Conservation (phyloP, 2,888 invertebrate genomes). For the Peribatodes rhomboidaria region DNA sequence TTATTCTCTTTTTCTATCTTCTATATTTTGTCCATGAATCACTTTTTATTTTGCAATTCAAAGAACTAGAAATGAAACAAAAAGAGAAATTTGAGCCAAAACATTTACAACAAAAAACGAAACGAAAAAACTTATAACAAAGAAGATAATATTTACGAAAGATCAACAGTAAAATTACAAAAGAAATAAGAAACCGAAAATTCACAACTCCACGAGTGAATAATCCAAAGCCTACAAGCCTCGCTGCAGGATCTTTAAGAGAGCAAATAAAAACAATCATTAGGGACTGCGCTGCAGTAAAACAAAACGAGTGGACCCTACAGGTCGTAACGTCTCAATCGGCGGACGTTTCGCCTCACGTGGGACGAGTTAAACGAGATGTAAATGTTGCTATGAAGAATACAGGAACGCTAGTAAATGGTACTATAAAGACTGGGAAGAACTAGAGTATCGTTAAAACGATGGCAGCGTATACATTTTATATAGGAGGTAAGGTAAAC, state of each 20-base stretch:
- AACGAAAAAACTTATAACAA: too few species aligned
- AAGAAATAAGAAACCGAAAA: neutral
- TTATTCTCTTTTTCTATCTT: too few species aligned
- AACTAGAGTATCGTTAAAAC: constrained; percentile 22
- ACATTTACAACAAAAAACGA: too few species aligned
- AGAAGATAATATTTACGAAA: too few species aligned
- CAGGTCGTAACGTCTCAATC: constrained; percentile 76
- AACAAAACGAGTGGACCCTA: constrained; percentile 70
- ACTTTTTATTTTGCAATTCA: too few species aligned
- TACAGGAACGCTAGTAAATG: constrained; percentile 24
- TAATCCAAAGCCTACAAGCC: constrained; percentile 20
- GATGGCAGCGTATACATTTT: constrained; percentile 14
- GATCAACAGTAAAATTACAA: too few species aligned
- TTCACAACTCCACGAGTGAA: constrained; percentile 15
- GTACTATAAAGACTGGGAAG: constrained; percentile 13
- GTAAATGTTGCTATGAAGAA: constrained; percentile 39
- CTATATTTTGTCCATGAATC: too few species aligned
- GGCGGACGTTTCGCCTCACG: constrained; percentile 58
- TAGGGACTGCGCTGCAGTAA: constrained; percentile 57
- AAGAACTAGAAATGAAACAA: too few species aligned
- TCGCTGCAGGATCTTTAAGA: constrained; percentile 50
- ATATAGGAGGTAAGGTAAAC: constrained; percentile 15
- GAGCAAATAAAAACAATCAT: constrained; percentile 62
- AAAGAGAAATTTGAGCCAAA: too few species aligned
- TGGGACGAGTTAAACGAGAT: constrained; percentile 41